Evolutionary conservation across 2,888 invertebrate species (phyloP).

Genomic region (Laothoe populi): DNA sequence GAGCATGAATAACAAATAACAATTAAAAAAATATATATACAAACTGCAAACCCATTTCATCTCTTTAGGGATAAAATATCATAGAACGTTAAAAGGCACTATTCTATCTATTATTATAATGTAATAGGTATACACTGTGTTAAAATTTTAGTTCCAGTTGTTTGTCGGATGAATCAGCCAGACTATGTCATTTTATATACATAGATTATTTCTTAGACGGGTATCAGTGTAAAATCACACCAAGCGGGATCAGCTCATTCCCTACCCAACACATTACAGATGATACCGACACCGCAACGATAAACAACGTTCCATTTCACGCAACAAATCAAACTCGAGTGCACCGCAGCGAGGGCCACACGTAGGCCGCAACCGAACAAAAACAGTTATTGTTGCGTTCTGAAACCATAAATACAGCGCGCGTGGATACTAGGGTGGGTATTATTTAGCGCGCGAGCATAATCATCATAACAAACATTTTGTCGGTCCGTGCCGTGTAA

Average conservation of each 20-base stretch:
- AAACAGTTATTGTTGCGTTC: conserved; percentile 19
- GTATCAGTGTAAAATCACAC: background rate
- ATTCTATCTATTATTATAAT: no score
- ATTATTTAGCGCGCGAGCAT: conserved; percentile 49
- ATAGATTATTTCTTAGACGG: background rate
- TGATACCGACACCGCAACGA: conserved; percentile 5
- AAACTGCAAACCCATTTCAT: no score
- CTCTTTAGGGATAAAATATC: no score
- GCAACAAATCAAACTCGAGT: conserved; percentile 22
- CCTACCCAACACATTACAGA: background rate
- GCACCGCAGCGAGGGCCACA: conserved; percentile 13
- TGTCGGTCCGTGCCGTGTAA: conserved; percentile 51
- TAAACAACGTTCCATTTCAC: conserved; percentile 22
- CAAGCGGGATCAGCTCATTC: background rate
- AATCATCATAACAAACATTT: conserved; percentile 53
- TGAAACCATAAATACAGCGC: conserved; percentile 37
- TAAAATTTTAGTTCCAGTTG: no score
- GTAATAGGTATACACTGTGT: no score
- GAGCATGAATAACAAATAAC: no score
- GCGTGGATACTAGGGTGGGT: conserved; percentile 46
- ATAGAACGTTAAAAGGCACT: no score
- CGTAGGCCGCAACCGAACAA: conserved; percentile 20
- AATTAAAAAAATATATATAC: no score
- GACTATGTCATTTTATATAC: no score
- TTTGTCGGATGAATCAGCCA: no score